Percentiles rank a stretch among this genome's conserved stretches.
Conservation (phyloP, 2,113 vertebrate genomes). For the Bucco capensis region DNA sequence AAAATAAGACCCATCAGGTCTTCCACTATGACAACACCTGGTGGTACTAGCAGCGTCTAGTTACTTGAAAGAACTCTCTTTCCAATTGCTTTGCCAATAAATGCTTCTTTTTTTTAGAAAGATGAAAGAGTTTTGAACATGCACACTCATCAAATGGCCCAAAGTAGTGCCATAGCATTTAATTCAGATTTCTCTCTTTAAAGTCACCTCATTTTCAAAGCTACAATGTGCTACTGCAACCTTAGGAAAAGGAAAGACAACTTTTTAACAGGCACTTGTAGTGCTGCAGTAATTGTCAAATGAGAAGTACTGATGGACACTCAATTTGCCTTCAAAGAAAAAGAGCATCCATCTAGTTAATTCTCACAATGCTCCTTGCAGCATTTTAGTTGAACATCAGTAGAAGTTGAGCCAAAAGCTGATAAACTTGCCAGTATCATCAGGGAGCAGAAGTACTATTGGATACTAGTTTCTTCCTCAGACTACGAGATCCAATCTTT, state of each 20-base stretch:
- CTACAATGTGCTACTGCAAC: not conserved
- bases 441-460: not conserved
- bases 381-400: not conserved
- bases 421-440: not conserved
- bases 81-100: not conserved
- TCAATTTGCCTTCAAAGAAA: not conserved
- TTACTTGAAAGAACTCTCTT: not conserved
- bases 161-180: not conserved
- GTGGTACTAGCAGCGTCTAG: not conserved
- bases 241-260: constrained; percentile 4
- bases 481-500: not conserved
- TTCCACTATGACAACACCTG: not conserved
- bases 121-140: not conserved
- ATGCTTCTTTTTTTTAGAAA: not conserved
- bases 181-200: constrained; percentile 5
- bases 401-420: not conserved
- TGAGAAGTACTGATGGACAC: not conserved
- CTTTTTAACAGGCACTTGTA: not conserved
- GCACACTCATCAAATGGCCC: not conserved
- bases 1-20: not conserved
- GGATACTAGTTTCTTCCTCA: not conserved
- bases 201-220: constrained; percentile 14
- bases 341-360: not conserved
- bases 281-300: not conserved
- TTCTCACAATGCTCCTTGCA: not conserved